Evolutionary conservation across 2,113 vertebrate genomes (phyloP), one percentile per base, ranked within the genome.

Genomic region (Austrofundulus limnaeus): DNA sequence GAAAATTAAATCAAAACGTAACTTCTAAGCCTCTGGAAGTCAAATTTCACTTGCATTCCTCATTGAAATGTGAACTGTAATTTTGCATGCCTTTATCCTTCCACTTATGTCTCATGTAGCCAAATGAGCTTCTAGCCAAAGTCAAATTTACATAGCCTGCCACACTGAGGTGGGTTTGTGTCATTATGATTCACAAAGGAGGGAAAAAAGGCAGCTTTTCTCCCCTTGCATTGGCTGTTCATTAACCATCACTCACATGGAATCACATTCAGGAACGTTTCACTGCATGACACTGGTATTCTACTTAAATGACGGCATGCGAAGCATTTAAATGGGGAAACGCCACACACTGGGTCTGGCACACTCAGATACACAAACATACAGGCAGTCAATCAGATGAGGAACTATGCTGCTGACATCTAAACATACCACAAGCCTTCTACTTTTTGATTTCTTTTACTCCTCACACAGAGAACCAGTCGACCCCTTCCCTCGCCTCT

Each of bases 361-460:
- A 38, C 49, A 38, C 45, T 31, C 13, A 46, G 41, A 48, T 52
- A 45, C 48, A 37, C 52, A 56, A 41, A 39, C 56, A 73, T 63
- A 70, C 2, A 70, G 71, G 61, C 51, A 56, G 81, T 85, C 80
- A 80, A 77, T 87, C 85, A 74, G 65, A 47, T 14, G 11, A 63
- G 65, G 61, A 80, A 78, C 76, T 45, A 71, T 48, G 34, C 20
- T 53, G 41, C 20, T 85, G 88, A 82, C 88, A 80, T 81, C 71
- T 85, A 88, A 90, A 89, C 83, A 86, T 37, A 80, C 87, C 79
- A 84, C 86, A 86, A 87, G 78, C 79, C 82, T 69, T 31, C 64
- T 64, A 66, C 75, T 86, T 65, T 77, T 79, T n/a, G n/a, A n/a
- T n/a, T 78, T 85, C 55, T 82, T 61, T 65, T 7, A 8, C 46